phyloP scores from a whole-genome alignment of 2,888 invertebrate genomes.

The Rotaria macrura region DNA sequence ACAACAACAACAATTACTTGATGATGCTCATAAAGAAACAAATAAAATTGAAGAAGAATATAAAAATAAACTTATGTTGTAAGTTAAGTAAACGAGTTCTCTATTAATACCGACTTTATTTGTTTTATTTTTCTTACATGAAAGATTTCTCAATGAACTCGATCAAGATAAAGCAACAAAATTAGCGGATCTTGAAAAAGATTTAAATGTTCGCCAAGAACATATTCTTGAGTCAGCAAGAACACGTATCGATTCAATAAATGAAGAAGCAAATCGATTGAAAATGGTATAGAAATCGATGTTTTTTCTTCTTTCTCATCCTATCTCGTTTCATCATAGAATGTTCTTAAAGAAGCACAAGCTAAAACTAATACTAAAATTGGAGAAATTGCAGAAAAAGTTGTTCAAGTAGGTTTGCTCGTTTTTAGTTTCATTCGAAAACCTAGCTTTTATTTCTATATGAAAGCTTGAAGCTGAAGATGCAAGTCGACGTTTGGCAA shows the following conservation, averaged over 20 bases:
- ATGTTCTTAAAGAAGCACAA: constrained; percentile 9
- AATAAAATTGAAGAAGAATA: background rate
- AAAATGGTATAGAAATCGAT: background rate
- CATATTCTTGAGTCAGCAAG: background rate
- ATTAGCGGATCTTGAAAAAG: background rate
- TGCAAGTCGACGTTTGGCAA: background rate
- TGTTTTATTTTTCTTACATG: too few relatives aligned
- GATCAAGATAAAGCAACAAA: background rate
- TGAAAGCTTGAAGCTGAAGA: background rate
- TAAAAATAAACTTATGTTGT: background rate
- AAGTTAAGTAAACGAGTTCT: background rate
- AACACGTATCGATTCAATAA: background rate
- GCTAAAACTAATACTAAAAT: background rate
- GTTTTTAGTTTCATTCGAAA: background rate
- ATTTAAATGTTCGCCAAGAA: constrained; percentile 1
- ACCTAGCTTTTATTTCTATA: background rate
- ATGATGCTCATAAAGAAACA: background rate
- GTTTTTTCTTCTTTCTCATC: background rate
- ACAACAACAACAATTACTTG: background rate
- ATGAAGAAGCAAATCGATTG: constrained; percentile 14
- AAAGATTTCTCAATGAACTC: background rate
- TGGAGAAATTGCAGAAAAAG: background rate
- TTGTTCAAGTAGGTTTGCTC: background rate
- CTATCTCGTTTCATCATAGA: background rate
- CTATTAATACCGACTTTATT: too few relatives aligned